Evolutionary conservation across 2,888 invertebrate species (phyloP).

Genomic region (Himalopsyche kuldschensis): DNA sequence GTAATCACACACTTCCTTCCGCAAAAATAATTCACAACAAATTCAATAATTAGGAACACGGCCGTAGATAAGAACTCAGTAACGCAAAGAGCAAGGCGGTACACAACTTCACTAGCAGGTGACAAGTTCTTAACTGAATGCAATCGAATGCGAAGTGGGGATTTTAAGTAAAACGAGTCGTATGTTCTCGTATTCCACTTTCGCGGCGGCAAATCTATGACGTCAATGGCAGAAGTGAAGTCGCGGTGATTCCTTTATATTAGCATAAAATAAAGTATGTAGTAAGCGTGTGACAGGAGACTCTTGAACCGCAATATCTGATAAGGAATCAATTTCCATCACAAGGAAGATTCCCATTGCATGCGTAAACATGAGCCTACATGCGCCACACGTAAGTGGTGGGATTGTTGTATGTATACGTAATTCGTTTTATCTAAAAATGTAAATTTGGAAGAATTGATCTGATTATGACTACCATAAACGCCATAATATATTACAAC

Average conservation of each 20-base stretch:
- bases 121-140: neutral
- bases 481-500: no score
- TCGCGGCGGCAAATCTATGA: constrained; percentile 20
- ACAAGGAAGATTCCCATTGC: neutral
- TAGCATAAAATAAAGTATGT: neutral
- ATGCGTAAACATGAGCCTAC: neutral
- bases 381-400: no score
- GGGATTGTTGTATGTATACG: no score
- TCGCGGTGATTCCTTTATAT: neutral
- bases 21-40: neutral
- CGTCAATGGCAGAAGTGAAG: constrained; percentile 10
- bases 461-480: no score
- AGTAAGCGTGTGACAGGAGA: neutral
- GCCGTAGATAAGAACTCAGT: neutral
- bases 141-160: neutral
- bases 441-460: no score
- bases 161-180: constrained; percentile 7
- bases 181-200: constrained; percentile 7
- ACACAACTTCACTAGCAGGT: neutral
- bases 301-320: neutral
- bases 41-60: neutral
- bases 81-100: neutral
- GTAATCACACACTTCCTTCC: neutral
- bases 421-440: no score
- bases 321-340: neutral